These are phyloP conservation scores for Reticulitermes lucifugus DNA, from an alignment of 2,888 invertebrate species.

Conservation along the genomic window DNA sequence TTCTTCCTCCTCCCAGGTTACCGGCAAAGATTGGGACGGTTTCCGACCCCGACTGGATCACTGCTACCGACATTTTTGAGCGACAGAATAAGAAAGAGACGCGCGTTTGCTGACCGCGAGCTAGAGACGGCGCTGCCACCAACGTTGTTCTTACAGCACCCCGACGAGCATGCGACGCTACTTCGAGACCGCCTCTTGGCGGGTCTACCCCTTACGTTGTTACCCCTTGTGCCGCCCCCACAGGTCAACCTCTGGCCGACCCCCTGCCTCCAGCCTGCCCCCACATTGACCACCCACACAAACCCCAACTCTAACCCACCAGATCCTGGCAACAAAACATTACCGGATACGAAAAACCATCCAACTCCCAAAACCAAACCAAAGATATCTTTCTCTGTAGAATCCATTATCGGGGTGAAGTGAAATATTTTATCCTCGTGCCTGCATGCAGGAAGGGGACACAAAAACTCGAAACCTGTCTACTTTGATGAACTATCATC, in stretches of 20 bases:
- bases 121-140: conserved; percentile 60
- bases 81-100: conserved; percentile 69
- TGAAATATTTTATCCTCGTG: conserved; percentile 55
- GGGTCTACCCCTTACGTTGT: conserved; percentile 21
- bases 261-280: conserved; percentile 22
- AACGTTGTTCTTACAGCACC: conserved; percentile 17
- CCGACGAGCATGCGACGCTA: background rate
- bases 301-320: background rate
- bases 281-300: conserved; percentile 35
- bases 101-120: conserved; percentile 66
- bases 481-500: too few species aligned
- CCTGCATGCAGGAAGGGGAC: background rate
- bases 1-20: conserved; percentile 57
- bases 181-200: conserved; percentile 41
- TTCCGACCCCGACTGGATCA: conserved; percentile 28
- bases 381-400: conserved; percentile 74
- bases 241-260: conserved; percentile 57
- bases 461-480: too few species aligned
- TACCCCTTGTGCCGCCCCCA: conserved; percentile 55
- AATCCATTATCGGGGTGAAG: conserved; percentile 76
- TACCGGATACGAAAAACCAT: conserved; percentile 51
- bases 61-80: conserved; percentile 60
- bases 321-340: too few species aligned
- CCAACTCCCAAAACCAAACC: conserved; percentile 49
- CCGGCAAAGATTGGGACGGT: conserved; percentile 56